These are phyloP conservation scores for Cyprinodon diabolis DNA, from an alignment of 2,797 vertebrate species.

Conservation along the genomic window DNA sequence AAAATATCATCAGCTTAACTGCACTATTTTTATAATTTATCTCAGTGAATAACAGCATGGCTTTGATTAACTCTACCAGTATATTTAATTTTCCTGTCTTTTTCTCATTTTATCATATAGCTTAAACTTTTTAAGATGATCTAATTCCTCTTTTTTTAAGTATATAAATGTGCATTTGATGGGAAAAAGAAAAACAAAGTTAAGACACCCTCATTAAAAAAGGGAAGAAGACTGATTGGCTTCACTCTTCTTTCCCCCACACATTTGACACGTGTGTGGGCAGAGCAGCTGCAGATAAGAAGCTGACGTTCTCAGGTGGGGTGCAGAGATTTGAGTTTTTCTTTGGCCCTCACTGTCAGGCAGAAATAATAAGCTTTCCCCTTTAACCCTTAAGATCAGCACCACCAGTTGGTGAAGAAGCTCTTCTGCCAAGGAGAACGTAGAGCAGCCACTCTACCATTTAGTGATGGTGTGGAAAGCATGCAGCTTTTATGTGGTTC, in stretches of 20 bases:
- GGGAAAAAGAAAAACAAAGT: slow-evolving; percentile 13
- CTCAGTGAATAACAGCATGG: not conserved
- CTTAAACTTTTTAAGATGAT: not conserved
- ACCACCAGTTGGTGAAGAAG: slow-evolving; percentile 70
- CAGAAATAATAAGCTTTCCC: slow-evolving; percentile 76
- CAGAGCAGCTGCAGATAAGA: slow-evolving; percentile 71
- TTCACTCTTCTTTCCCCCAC: slow-evolving; percentile 56
- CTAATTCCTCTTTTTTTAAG: not conserved
- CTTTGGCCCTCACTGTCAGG: slow-evolving; percentile 71
- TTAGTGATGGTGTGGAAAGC: slow-evolving; percentile 61
- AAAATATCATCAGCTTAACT: not conserved
- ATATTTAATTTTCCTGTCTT: not conserved
- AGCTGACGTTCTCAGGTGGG: slow-evolving; percentile 69
- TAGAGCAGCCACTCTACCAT: slow-evolving; percentile 60
- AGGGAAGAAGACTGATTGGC: slow-evolving; percentile 57
- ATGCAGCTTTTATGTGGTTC: slow-evolving; percentile 50
- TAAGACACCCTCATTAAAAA: slow-evolving; percentile 26
- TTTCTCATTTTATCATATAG: slow-evolving; percentile 1
- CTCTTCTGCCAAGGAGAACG: slow-evolving; percentile 65
- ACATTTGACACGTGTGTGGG: slow-evolving; percentile 76
- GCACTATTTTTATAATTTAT: not conserved
- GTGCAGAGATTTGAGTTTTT: slow-evolving; percentile 49
- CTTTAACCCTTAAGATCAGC: slow-evolving; percentile 68
- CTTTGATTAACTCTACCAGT: not conserved
- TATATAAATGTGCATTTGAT: not conserved